Evolutionary conservation across 2,797 vertebrate species (phyloP).

Genomic region (Phataginus tetradactyla): DNA sequence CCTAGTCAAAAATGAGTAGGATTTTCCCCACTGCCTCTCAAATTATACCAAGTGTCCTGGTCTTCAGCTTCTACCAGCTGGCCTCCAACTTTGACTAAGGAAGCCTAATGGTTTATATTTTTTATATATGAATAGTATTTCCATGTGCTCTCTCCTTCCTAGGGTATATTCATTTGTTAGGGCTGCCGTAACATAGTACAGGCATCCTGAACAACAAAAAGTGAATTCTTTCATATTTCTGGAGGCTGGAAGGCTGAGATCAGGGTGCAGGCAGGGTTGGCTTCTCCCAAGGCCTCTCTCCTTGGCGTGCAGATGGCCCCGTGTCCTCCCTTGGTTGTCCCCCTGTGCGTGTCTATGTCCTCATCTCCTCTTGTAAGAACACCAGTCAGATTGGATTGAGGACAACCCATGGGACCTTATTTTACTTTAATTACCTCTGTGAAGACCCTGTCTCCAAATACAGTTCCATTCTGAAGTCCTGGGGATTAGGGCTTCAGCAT

Average conservation of each 20-base stretch:
- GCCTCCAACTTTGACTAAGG: neutral
- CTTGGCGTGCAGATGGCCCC: accelerated
- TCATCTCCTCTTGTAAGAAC: neutral
- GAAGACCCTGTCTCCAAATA: neutral
- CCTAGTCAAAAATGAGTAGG: neutral
- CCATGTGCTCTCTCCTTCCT: neutral
- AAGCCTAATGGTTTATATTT: neutral
- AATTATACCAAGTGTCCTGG: neutral
- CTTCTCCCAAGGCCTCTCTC: neutral
- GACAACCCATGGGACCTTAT: neutral
- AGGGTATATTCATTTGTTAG: neutral
- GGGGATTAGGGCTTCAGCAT: neutral
- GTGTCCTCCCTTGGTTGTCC: accelerated
- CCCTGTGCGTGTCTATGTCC: neutral
- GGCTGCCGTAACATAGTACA: neutral
- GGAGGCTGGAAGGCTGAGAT: neutral
- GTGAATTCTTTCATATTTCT: too few relatives aligned
- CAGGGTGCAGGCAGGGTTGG: accelerated
- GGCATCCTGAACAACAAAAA: neutral
- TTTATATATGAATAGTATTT: neutral
- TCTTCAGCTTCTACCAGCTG: neutral
- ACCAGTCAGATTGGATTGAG: neutral
- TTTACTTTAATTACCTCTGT: neutral
- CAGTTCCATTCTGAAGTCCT: neutral
- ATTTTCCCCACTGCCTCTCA: neutral